Evolutionary conservation across 2,888 invertebrate species (phyloP).

Genomic region (Agrilus biguttatus): DNA sequence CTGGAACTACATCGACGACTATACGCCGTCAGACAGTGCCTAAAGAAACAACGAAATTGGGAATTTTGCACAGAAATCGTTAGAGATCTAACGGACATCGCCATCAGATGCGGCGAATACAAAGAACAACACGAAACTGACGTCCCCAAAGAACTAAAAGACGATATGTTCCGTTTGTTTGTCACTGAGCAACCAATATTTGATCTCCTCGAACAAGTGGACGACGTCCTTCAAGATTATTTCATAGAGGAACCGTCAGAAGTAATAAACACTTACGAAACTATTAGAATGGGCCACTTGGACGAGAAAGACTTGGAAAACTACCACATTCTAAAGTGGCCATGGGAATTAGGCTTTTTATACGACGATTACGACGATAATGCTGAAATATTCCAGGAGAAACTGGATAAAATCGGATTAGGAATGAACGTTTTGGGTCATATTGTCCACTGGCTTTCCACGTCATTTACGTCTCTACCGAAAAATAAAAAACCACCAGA

Average conservation of each 20-base stretch:
- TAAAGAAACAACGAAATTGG: conserved; percentile 34
- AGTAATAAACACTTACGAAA: conserved; percentile 36
- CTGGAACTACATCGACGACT: conserved; percentile 38
- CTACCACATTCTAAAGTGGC: conserved; percentile 37
- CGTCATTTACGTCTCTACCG: conserved; percentile 24
- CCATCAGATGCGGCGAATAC: conserved; percentile 37
- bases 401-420: conserved; percentile 11
- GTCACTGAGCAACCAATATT: conserved; percentile 39
- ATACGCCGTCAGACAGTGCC: conserved; percentile 38
- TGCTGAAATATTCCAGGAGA: conserved; percentile 19
- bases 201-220: conserved; percentile 32
- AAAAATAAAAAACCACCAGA: conserved; percentile 15
- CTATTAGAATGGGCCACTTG: conserved; percentile 37
- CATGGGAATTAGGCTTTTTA: conserved; percentile 38
- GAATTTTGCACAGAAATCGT: conserved; percentile 38
- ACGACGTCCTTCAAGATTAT: conserved; percentile 23
- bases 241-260: conserved; percentile 24
- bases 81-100: conserved; percentile 40
- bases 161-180: conserved; percentile 43
- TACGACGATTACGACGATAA: conserved; percentile 33
- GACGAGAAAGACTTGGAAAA: conserved; percentile 41
- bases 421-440: conserved; percentile 25
- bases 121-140: conserved; percentile 26
- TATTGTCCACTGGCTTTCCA: conserved; percentile 23
- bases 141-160: conserved; percentile 35